These are phyloP conservation scores for Diadegma fenestrale DNA, from an alignment of 2,888 invertebrate genomes.

Conservation along the genomic window DNA sequence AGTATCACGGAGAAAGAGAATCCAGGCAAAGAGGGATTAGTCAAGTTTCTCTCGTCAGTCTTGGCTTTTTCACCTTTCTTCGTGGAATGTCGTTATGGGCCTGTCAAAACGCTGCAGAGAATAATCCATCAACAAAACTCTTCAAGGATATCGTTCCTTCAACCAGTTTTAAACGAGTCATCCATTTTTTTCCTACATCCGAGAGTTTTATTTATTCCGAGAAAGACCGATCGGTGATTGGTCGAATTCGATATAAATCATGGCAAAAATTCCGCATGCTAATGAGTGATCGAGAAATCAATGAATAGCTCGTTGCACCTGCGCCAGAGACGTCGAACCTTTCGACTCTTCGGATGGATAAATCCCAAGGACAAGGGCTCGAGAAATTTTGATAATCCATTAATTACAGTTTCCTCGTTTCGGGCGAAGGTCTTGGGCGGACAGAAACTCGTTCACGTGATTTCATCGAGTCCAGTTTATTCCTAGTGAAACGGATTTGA, in stretches of 20 bases:
- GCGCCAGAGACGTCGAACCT: neutral
- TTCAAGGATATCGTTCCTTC: neutral
- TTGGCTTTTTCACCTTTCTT: conserved; percentile 33
- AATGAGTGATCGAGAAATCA: neutral
- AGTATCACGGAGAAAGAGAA: neutral
- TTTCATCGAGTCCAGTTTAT: neutral
- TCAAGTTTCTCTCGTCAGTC: conserved; percentile 17
- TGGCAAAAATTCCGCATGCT: neutral
- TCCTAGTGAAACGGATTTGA: neutral
- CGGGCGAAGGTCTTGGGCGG: neutral
- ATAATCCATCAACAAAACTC: conserved; percentile 75
- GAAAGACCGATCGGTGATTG: neutral
- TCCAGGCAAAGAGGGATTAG: conserved; percentile 15
- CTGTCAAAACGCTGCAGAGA: conserved; percentile 75
- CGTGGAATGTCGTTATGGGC: conserved; percentile 73
- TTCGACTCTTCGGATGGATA: neutral
- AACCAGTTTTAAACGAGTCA: conserved; percentile 1
- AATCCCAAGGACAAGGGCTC: neutral
- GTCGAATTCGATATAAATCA: too few relatives aligned
- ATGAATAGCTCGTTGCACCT: neutral
- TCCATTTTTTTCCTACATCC: conserved; percentile 2
- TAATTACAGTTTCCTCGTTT: neutral
- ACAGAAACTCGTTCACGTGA: neutral
- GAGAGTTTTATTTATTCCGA: neutral
- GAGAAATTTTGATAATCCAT: neutral